These are phyloP conservation scores for Axis porcinus DNA, from an alignment of 2,113 vertebrate genomes.

Conservation along the genomic window DNA sequence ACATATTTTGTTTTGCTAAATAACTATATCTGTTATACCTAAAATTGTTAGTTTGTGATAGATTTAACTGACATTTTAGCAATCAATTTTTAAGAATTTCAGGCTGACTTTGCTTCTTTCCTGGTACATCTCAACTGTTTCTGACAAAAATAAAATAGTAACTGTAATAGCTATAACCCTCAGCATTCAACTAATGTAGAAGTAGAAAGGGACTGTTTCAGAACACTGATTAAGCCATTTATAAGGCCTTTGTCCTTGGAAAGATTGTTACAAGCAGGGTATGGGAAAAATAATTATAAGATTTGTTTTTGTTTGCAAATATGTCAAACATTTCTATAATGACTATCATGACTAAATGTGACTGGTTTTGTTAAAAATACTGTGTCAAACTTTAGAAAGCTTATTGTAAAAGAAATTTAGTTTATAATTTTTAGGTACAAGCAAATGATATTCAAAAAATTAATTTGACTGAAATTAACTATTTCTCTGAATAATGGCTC, in stretches of 20 bases:
- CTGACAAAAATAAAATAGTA: background rate
- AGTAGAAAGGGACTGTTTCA: background rate
- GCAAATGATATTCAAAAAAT: slow-evolving; percentile 75
- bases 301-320: slow-evolving; percentile 34
- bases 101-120: background rate
- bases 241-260: background rate
- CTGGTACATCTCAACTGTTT: background rate
- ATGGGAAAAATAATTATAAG: slow-evolving; percentile 5
- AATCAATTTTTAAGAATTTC: background rate
- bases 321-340: background rate
- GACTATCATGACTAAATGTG: background rate
- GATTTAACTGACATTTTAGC: background rate
- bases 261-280: background rate
- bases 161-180: background rate
- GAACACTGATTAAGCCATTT: background rate
- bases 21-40: background rate
- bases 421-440: slow-evolving; percentile 60
- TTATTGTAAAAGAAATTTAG: slow-evolving; percentile 58
- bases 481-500: slow-evolving; percentile 75
- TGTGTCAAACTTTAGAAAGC: slow-evolving; percentile 57
- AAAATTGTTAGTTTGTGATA: background rate
- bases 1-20: background rate
- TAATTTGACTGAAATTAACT: slow-evolving; percentile 80
- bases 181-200: background rate
- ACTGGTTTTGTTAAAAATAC: slow-evolving; percentile 35